Percentiles rank a stretch among this genome's conserved stretches.
phyloP scores from a whole-genome alignment of 2,888 invertebrate species.

The Anthophora plumipes region DNA sequence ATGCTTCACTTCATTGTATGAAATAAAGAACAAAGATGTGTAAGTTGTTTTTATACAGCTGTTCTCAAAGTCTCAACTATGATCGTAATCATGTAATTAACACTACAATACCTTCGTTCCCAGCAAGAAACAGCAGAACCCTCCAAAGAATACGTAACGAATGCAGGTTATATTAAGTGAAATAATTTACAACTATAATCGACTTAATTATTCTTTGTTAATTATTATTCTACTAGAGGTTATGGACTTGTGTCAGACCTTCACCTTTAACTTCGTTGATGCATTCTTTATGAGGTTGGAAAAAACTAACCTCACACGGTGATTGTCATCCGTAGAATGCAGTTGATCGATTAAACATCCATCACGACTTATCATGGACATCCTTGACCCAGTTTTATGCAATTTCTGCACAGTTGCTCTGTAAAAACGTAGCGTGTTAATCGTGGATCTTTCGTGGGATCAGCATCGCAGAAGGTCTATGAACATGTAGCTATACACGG shows the following conservation, averaged over 20 bases:
- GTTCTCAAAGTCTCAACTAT: not conserved
- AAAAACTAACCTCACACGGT: not conserved
- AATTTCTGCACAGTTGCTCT: conserved; percentile 11
- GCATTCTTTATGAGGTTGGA: conserved; percentile 1
- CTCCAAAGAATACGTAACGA: conserved; percentile 41
- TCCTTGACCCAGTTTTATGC: conserved; percentile 38
- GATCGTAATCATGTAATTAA: too few relatives aligned
- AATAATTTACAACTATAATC: not conserved
- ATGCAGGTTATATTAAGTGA: conserved; percentile 18
- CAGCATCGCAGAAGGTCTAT: conserved; percentile 13
- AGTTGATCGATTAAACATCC: conserved; percentile 19
- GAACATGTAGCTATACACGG: not conserved
- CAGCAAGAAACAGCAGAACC: conserved; percentile 10
- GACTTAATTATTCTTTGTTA: not conserved
- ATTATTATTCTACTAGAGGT: not conserved
- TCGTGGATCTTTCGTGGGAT: conserved; percentile 31
- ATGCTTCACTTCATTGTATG: too few relatives aligned
- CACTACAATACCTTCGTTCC: conserved; percentile 18
- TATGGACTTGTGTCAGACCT: not conserved
- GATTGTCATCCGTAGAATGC: not conserved
- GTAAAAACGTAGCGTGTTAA: conserved; percentile 8
- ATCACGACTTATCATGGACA: conserved; percentile 26
- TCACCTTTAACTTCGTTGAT: not conserved
- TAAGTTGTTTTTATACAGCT: not conserved
- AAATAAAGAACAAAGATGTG: too few relatives aligned